A percentile compares a stretch with the other conserved stretches of the same genome.
Evolutionary conservation across 2,888 invertebrate genomes (phyloP).

Genomic region (Alcis repandata): DNA sequence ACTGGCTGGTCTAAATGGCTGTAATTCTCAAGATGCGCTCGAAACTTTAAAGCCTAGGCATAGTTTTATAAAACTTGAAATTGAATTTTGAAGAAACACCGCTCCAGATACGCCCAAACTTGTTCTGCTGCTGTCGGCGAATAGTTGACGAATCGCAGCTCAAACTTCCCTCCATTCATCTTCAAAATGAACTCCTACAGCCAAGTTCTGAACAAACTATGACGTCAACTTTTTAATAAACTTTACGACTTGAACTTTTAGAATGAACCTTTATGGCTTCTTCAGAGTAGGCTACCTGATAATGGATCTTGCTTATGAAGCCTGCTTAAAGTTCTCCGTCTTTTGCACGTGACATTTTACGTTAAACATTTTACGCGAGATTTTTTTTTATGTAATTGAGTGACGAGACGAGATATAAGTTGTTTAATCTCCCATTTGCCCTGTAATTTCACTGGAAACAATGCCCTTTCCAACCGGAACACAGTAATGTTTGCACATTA

Average conservation of each 20-base stretch:
- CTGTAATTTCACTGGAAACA: too few species aligned
- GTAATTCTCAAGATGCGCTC: background rate
- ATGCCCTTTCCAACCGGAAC: too few species aligned
- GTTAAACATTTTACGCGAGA: too few species aligned
- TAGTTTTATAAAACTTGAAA: constrained; percentile 26
- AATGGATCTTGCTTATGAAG: background rate
- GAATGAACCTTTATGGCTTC: constrained; percentile 20
- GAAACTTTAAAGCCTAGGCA: background rate
- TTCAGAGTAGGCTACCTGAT: background rate
- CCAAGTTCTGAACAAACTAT: constrained; percentile 28
- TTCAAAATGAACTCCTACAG: constrained; percentile 48
- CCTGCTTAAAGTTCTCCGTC: too few species aligned
- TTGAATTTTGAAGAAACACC: constrained; percentile 31
- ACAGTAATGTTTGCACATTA: too few species aligned
- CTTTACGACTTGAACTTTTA: constrained; percentile 27
- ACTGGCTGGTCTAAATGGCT: too few species aligned
- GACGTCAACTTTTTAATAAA: constrained; percentile 26
- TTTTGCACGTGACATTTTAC: too few species aligned
- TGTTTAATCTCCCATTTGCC: too few species aligned
- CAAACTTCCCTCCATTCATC: constrained; percentile 62
- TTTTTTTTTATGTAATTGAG: too few species aligned
- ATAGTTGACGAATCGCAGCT: constrained; percentile 54
- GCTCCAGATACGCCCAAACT: constrained; percentile 27
- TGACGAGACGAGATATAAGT: too few species aligned
- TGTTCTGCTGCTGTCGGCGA: constrained; percentile 26